Conservation (phyloP, 2,113 vertebrate species). For the Campylorhamphus procurvoides region DNA sequence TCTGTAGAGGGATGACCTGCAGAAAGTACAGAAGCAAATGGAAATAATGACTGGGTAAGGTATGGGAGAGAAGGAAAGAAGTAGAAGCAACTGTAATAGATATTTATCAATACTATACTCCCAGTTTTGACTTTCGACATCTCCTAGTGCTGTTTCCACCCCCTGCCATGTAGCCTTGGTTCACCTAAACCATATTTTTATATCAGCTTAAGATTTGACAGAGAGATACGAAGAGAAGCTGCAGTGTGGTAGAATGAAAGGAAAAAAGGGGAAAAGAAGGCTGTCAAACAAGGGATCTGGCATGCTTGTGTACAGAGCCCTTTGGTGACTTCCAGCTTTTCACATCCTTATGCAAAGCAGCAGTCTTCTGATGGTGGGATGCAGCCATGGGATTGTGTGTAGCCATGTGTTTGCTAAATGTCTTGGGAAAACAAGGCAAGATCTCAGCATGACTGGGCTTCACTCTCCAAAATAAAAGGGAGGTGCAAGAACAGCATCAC, state of each 20-base stretch:
- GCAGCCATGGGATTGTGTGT: not conserved
- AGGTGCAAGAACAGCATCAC: not conserved
- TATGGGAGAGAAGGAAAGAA: not conserved
- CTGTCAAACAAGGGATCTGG: not conserved
- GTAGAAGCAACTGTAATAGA: not conserved
- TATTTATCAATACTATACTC: not conserved
- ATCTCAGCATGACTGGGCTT: not conserved
- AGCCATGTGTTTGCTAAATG: constrained; percentile 46
- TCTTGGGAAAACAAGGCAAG: not conserved
- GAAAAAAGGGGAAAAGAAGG: not conserved
- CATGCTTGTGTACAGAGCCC: not conserved
- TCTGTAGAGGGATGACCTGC: not conserved
- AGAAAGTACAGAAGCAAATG: not conserved
- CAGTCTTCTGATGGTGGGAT: not conserved
- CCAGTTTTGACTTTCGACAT: not conserved
- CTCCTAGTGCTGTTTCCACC: not conserved
- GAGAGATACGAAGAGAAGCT: not conserved
- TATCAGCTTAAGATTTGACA: not conserved
- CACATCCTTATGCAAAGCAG: constrained; percentile 9
- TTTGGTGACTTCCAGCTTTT: not conserved
- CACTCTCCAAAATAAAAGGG: constrained; percentile 17
- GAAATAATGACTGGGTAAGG: not conserved
- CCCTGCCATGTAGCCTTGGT: not conserved
- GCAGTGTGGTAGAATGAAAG: not conserved
- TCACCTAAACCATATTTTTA: not conserved